phyloP scores from a whole-genome alignment of 2,888 invertebrate species.

The Megamerina dolium region DNA sequence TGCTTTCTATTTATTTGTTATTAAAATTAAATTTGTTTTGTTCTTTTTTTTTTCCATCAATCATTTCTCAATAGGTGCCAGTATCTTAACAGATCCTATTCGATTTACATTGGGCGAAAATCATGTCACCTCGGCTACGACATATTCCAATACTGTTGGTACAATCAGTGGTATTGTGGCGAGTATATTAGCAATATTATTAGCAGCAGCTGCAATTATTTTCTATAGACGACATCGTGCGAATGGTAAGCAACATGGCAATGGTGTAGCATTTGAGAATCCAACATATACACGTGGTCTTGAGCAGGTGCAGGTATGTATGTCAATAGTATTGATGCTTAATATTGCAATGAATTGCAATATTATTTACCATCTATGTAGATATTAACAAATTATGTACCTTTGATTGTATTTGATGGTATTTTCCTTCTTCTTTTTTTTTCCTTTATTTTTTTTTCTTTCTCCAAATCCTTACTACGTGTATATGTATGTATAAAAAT shows the following conservation, averaged over 20 bases:
- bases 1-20: not conserved
- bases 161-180: conserved; percentile 49
- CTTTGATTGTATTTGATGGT: too few species aligned
- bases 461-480: conserved; percentile 1
- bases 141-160: conserved; percentile 45
- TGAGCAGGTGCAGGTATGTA: conserved; percentile 63
- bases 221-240: conserved; percentile 45
- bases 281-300: conserved; percentile 75
- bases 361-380: not conserved
- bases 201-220: conserved; percentile 47
- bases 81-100: conserved; percentile 66
- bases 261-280: conserved; percentile 78
- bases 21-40: not conserved
- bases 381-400: too few species aligned
- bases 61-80: conserved; percentile 55
- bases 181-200: conserved; percentile 43
- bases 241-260: conserved; percentile 47
- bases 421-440: conserved; percentile 5
- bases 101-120: conserved; percentile 71
- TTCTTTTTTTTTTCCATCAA: conserved; percentile 3
- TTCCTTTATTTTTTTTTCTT: not conserved
- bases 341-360: not conserved
- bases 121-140: conserved; percentile 63
- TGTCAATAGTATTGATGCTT: conserved; percentile 5
- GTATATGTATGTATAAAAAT: too few species aligned